Percentiles rank a stretch among this genome's conserved stretches.
Evolutionary conservation across 2,113 vertebrate genomes (phyloP).

Genomic region (Dascyllus trimaculatus): DNA sequence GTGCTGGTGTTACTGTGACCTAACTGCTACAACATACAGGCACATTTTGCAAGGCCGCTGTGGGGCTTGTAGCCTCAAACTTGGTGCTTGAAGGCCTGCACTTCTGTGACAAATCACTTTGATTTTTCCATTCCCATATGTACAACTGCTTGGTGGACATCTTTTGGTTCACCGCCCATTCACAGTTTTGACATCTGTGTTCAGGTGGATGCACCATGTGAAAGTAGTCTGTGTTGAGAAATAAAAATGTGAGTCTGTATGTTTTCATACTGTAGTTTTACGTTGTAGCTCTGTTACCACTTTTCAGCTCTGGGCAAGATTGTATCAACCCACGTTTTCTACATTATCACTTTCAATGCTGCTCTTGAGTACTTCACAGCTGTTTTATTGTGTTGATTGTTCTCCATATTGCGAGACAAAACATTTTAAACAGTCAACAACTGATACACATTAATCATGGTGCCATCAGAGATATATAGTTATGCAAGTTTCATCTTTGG

Average conservation of each 20-base stretch:
- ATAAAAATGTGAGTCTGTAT: slow-evolving; percentile 70
- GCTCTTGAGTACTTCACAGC: slow-evolving; percentile 54
- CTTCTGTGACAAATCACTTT: slow-evolving; percentile 63
- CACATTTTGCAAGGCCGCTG: slow-evolving; percentile 36
- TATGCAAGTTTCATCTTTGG: slow-evolving; percentile 56
- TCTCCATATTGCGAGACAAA: slow-evolving; percentile 57
- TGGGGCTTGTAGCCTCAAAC: slow-evolving; percentile 30
- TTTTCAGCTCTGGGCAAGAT: slow-evolving; percentile 60
- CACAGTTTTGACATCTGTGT: slow-evolving; percentile 44
- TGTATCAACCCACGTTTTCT: slow-evolving; percentile 61
- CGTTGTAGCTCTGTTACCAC: slow-evolving; percentile 57
- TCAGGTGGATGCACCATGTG: slow-evolving; percentile 61
- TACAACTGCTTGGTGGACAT: slow-evolving; percentile 52
- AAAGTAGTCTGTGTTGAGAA: slow-evolving; percentile 66
- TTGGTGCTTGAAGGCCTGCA: slow-evolving; percentile 50
- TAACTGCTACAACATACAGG: slow-evolving; percentile 72
- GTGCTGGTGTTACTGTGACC: slow-evolving; percentile 88
- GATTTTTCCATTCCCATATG: slow-evolving; percentile 48
- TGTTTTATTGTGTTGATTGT: slow-evolving; percentile 42
- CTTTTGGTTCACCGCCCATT: slow-evolving; percentile 43
- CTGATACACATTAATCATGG: slow-evolving; percentile 39
- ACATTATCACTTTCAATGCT: slow-evolving; percentile 64
- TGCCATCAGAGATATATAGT: slow-evolving; percentile 62
- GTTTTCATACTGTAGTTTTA: slow-evolving; percentile 67
- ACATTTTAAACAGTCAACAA: slow-evolving; percentile 36